Evolutionary conservation across 2,888 invertebrate species (phyloP).

Genomic region (Tubulanus polymorphus): DNA sequence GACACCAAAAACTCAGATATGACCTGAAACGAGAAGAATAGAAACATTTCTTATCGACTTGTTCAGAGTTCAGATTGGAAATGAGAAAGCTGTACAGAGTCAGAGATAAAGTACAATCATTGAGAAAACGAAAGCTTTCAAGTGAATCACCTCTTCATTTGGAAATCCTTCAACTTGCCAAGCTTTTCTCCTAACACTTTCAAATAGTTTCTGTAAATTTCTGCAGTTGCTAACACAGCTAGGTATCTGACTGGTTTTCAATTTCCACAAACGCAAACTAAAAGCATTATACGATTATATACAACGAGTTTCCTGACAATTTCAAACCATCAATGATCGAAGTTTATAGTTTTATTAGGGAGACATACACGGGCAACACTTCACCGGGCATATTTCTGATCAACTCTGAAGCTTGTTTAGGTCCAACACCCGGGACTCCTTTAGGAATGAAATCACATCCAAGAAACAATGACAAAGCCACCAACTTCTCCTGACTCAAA

Average conservation of each 20-base stretch:
- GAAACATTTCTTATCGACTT: neutral
- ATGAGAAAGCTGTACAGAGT: no score
- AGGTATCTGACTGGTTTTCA: no score
- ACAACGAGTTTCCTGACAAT: no score
- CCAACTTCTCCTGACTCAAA: constrained; percentile 76
- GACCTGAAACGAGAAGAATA: constrained; percentile 24
- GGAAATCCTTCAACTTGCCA: constrained; percentile 3
- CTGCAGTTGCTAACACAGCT: no score
- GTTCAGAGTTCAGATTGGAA: neutral
- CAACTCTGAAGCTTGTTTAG: constrained; percentile 66
- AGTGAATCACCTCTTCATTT: neutral
- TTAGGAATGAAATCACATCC: constrained; percentile 78
- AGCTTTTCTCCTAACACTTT: no score
- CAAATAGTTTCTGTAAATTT: no score
- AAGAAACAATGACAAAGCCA: constrained; percentile 77
- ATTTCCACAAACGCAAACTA: no score
- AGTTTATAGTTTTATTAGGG: neutral
- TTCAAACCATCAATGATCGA: no score
- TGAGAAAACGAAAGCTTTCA: no score
- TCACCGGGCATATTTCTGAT: constrained; percentile 12
- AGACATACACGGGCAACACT: constrained; percentile 16
- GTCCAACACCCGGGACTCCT: constrained; percentile 74
- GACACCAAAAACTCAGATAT: constrained; percentile 34
- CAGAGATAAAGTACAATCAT: no score
- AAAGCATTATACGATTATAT: no score